Base-by-base conservation (phyloP, 2,888 invertebrate species). In the Hyposoter dolosus region DNA sequence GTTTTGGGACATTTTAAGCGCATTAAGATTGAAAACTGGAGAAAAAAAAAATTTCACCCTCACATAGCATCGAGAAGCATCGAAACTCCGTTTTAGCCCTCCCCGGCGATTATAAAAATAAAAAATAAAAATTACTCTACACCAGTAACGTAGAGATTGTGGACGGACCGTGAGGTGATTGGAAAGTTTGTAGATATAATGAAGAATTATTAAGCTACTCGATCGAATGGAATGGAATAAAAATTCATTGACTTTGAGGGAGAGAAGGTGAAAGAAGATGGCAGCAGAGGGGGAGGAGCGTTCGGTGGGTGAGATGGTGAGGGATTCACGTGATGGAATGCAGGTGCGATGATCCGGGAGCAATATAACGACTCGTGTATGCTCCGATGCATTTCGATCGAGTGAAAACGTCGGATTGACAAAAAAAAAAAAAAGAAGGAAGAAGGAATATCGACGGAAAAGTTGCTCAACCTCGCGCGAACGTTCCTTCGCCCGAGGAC, bases 321-420 rank as follows among this genome's bases (percentile, higher is more conserved):
- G 88, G 53, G 45, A 45, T 56, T 28, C 47, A 35, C 23, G 56
- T 23, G 87, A 88, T 89, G 88, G 89, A 93, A 93, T 92, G 93
- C 93, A 93, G 92, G 92, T 91, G 93, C 93, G 92, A 92, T 93
- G 92, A 93, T 93, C 93, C 92, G 92, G 91, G 90, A 91, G 93
- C 93, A 93, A 93, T 93, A 93, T 93, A 92, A 87, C 85, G 83
- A 74, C 35, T 19, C 28, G 50, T 47, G 50, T 45, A 10, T 50
- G 50, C 28, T 2, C 50, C 15, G 28, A 32, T 28, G 23, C 69
- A 45, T 23, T 43, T 32, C 17, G 50, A 40, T 35, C 35, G 88
- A 86, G 82, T 83, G 78, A 65, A 45, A 76, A 83, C 71, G 75
- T 65, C 68, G 23, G 71, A 80, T 45, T 50, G 47, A 53, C 35